A percentile compares a stretch with the other conserved stretches of the same genome.
Conservation (phyloP, 1,140 invertebrate genomes). For the Trinorchestia longiramus region DNA sequence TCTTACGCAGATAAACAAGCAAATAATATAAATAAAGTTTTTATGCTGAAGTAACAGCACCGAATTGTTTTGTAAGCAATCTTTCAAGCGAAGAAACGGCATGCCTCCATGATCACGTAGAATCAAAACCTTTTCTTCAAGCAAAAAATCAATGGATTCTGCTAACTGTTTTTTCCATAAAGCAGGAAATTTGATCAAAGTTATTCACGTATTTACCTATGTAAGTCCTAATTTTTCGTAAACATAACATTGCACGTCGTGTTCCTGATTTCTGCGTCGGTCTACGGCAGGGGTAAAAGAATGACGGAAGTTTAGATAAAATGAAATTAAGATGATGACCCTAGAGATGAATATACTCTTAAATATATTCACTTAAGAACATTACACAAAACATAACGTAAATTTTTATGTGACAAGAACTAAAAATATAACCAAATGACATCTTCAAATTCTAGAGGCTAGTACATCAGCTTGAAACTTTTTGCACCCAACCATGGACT, state of each 20-base stretch:
- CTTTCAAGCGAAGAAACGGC: neutral
- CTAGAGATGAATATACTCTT: too few relatives aligned
- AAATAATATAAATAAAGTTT: neutral
- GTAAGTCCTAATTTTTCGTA: neutral
- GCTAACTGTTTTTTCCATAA: neutral
- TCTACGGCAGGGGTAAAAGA: neutral
- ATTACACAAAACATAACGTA: neutral
- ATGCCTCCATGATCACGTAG: neutral
- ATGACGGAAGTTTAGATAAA: neutral
- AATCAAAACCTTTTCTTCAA: neutral
- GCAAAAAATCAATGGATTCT: neutral
- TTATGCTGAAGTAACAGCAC: neutral
- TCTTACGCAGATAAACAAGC: neutral
- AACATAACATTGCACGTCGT: neutral
- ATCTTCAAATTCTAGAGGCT: neutral
- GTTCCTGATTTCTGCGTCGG: neutral
- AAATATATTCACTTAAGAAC: too few relatives aligned
- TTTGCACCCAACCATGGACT: neutral
- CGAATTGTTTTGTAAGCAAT: neutral
- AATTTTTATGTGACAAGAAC: neutral
- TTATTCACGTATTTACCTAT: neutral
- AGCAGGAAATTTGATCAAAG: neutral
- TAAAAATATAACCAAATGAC: neutral
- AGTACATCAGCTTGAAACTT: neutral
- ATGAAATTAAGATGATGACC: neutral